Percentiles rank a stretch among this genome's conserved stretches.
Conservation (phyloP, 2,113 vertebrate species). For the Oncorhynchus clarkii region DNA sequence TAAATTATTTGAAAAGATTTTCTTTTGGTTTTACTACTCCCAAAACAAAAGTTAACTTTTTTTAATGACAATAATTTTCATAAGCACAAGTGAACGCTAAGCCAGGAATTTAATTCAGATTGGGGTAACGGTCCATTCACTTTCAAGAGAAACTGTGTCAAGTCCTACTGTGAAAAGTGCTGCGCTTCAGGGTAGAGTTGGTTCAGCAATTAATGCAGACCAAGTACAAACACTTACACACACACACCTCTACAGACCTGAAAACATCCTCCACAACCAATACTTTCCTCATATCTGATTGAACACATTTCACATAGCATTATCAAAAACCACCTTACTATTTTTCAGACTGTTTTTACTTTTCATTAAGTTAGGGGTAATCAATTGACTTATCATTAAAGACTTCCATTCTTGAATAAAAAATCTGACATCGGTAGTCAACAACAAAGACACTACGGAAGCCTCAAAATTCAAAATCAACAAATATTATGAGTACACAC, state of each 20-base stretch:
- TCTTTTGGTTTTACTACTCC: neutral
- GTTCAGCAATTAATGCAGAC: slow-evolving; percentile 4
- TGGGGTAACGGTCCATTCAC: neutral
- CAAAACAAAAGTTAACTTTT: neutral
- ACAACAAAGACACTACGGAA: neutral
- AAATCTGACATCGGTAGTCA: neutral
- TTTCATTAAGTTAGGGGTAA: too few species aligned
- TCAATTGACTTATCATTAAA: neutral
- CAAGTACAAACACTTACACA: slow-evolving; percentile 15
- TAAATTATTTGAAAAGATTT: neutral
- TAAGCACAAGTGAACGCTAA: slow-evolving; percentile 28
- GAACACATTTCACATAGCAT: neutral
- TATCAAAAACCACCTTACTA: neutral
- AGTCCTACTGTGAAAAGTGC: slow-evolving; percentile 37
- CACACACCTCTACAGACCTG: neutral
- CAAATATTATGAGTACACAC: neutral
- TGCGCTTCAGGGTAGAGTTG: slow-evolving; percentile 16
- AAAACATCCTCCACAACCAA: neutral
- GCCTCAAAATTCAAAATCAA: slow-evolving; percentile 14
- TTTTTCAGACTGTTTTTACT: neutral
- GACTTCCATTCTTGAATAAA: neutral
- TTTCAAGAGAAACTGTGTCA: neutral
- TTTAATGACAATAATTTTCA: slow-evolving; percentile 3
- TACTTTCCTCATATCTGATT: neutral
- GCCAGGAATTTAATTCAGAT: slow-evolving; percentile 22